Base-by-base conservation (phyloP, 2,113 vertebrate genomes). In the Athene cunicularia region DNA sequence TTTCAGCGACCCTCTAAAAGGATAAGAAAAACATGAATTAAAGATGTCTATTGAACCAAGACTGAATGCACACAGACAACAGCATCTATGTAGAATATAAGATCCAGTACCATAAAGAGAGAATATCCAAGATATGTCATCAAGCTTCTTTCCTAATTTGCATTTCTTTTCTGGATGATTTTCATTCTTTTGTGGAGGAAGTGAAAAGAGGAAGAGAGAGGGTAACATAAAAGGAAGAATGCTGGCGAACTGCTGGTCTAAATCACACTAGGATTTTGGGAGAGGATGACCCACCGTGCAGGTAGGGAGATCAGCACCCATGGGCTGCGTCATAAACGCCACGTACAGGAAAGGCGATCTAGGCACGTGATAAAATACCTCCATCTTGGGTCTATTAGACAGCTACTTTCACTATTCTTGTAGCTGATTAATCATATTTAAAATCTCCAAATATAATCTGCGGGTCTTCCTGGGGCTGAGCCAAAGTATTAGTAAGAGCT, bases 1-100 rank as follows among this genome's bases (percentile, higher is more conserved):
- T 98, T 99, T 99, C 98, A 99, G 97, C 64, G 99, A 99, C 77
- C 99, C 99, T 98, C 99, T 99, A 96, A 93, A 98, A 97, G 97
- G 98, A 97, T 73, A 95, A 91, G 86, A 95, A 95, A 97, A 97
- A 96, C 35, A 95, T 60, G 96, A 94, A 93, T 93, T 82, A 88
- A 95, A 91, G 71, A 67, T 94, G 87, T 94, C 86, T 92, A 30
- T 16, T 68, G 90, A 85, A 95, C 37, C 35, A 70, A 90, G 75
- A 60, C 55, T 47, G 67, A 94, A 83, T 23, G 21, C 28, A 72
- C 45, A 90, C 21, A 95, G 45, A 91, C 77, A 81, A 67, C 52
- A 88, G 73, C 58, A 84, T 33, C 73, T 14, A 67, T 1, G 43
- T 20, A 82, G 43, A 91, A 85, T 5, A 39, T 45, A 43, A 75